A percentile compares a stretch with the other conserved stretches of the same genome.
phyloP scores from a whole-genome alignment of 1,140 invertebrate species.

The Phthorimaea operculella region DNA sequence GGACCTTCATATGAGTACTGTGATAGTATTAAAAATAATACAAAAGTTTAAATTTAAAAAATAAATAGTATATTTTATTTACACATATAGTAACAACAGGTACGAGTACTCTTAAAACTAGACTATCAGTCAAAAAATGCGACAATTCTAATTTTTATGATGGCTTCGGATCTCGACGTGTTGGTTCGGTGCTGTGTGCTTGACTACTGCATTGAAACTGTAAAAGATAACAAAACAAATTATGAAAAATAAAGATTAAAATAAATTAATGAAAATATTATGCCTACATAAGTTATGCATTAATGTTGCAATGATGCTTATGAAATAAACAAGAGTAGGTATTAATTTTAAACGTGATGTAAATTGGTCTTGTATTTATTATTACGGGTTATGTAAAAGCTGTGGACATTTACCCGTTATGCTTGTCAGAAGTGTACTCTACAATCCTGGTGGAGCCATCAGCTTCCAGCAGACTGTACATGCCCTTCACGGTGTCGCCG shows the following conservation, averaged over 20 bases:
- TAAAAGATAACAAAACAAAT: constrained; percentile 14
- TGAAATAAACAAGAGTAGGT: too few relatives aligned
- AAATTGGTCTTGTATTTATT: too few relatives aligned
- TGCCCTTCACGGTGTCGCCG: constrained; percentile 70
- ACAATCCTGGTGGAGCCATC: constrained; percentile 70
- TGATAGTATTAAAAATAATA: too few relatives aligned
- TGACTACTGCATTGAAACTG: constrained; percentile 60
- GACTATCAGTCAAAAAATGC: background rate
- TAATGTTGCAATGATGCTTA: too few relatives aligned
- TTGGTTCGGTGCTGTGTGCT: constrained; percentile 49
- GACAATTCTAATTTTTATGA: constrained; percentile 43
- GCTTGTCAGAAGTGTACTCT: constrained; percentile 69
- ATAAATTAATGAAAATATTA: too few relatives aligned
- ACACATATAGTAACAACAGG: constrained; percentile 32
- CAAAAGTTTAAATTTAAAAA: background rate
- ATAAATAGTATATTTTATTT: constrained; percentile 9
- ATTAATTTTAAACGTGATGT: too few relatives aligned
- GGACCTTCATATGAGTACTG: too few relatives aligned
- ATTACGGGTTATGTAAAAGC: constrained; percentile 22
- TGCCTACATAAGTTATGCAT: too few relatives aligned
- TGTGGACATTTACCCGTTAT: constrained; percentile 42
- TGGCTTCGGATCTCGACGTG: constrained; percentile 50
- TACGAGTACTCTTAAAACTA: constrained; percentile 9
- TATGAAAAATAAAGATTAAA: background rate
- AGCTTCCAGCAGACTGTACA: constrained; percentile 69